These are phyloP conservation scores for Stenotaenia linearis DNA, from an alignment of 2,888 invertebrate species.

Conservation along the genomic window DNA sequence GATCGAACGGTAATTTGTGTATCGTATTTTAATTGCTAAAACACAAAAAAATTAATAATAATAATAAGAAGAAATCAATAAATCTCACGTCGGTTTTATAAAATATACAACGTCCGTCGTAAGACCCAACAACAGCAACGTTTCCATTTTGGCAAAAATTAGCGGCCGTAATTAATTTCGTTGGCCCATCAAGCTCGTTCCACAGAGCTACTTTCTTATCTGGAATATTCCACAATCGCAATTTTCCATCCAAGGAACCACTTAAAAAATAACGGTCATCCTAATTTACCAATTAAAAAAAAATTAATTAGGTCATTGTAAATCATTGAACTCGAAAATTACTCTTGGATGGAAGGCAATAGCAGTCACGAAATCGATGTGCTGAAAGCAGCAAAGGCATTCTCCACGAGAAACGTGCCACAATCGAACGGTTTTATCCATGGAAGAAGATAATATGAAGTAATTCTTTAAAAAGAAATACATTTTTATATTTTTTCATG, in stretches of 20 bases:
- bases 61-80: no score
- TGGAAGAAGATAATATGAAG: conserved; percentile 93
- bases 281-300: conserved; percentile 43
- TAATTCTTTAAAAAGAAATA: conserved; percentile 60
- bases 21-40: conserved; percentile 88
- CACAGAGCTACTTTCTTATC: conserved; percentile 98
- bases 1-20: conserved; percentile 95
- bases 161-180: conserved; percentile 90
- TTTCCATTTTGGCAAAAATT: conserved; percentile 97
- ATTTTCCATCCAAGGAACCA: conserved; percentile 94
- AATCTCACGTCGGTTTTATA: conserved; percentile 80
- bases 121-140: conserved; percentile 96
- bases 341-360: conserved; percentile 92
- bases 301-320: not conserved
- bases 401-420: conserved; percentile 98
- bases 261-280: conserved; percentile 81
- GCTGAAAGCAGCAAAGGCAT: conserved; percentile 97
- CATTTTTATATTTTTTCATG: not conserved
- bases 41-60: conserved; percentile 19
- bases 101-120: conserved; percentile 97
- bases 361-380: conserved; percentile 97
- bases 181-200: conserved; percentile 94
- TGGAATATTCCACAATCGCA: conserved; percentile 98
- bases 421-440: conserved; percentile 95
- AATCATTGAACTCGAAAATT: conserved; percentile 36